Base-by-base conservation (phyloP, 1,140 invertebrate species). In the Chymomyza costata region DNA sequence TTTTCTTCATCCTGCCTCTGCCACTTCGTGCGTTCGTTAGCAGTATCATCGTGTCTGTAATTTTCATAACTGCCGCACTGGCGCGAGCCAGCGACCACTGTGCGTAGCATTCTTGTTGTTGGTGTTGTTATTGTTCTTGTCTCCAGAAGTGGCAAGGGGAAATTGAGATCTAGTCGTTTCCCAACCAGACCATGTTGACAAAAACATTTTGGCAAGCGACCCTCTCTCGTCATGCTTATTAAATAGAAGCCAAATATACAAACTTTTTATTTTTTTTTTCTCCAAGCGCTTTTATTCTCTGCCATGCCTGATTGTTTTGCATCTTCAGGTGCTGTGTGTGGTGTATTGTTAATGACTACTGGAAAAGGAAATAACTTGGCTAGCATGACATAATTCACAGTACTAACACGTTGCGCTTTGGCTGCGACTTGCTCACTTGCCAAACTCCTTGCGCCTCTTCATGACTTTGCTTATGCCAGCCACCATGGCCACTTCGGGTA, bases 401-500 rank as follows among this genome's bases (percentile, higher is more conserved):
- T 43, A 47, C 46, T 74, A 73, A 74, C n/a, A n/a, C 64, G 60
- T 53, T 43, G 18, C 31, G 7, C 21, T 38, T 16, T 35, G 15
- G n/a, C n/a, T 5, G 18, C 8, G n/a, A n/a, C n/a, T n/a, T n/a
- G n/a, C 31, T 64, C 45, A 81, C 40, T 81, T 83, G 53, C 65
- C 18, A 18, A 63, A 68, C 45, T 83, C 78, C 54, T 83, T 84
- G 16, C 68, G 61, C 18, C 64, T 70, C 40, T 80, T 83, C 82
- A 84, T 84, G 55, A 84, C 80, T 57, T 85, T 83, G 17, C 52
- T 82, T 32, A 85, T 85, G 30, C 69, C 78, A 14, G 84, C 84
- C 13, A 85, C 82, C 84, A 86, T 86, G 25, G 84, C 76, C 35
- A 83, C 66, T 59, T 86, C 84, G n/a, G 84, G 84, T 49, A 84